Base-by-base conservation (phyloP, 2,113 vertebrate genomes). In the Phocoena sinus region DNA sequence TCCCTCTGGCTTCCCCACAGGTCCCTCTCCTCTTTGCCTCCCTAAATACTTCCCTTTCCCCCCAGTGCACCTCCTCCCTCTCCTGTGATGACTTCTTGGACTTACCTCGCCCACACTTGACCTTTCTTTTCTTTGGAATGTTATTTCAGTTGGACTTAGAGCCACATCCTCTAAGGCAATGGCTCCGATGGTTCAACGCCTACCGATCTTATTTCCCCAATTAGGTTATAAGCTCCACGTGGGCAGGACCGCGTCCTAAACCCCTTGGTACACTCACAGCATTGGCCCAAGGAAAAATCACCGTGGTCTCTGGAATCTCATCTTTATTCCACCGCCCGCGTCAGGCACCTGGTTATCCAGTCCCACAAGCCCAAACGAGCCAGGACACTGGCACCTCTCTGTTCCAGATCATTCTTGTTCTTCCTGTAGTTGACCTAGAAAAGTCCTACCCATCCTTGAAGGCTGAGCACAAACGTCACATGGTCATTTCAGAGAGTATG, bases 291-390 rank as follows among this genome's bases (percentile, higher is more conserved):
- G 47, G n/a, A n/a, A 8, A 41, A 86, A 41, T 21, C 36, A 41
- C 3, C 2, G 6, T 15, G 12, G 13, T 4, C 15, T 41, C 12
- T 47, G 41, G 73, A 5, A 67, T 41, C 28, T 56, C 44, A 33
- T 68, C 26, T 18, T 74, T 23, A 50, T 65, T 60, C 47, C 33
- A 4, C 60, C 20, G 81, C 6, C 56, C 1, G 4, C 18, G 3
- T 2, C 1, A 9, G 10, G 44, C 20, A 15, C 56, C 44, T 10
- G 12, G 17, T 47, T 36, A 21, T 50, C 36, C 36, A 65, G 56
- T 13, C 6, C 50, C 3, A 12, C 0, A 23, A 60, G 60, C 38
- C 80, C 36, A 63, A 36, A 47, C 0, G 3, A 65, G 31, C 26
- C 56, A 58, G 47, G 44, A 56, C 21, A 2, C n/a, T 0, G 6